Conservation (phyloP, 2,113 vertebrate genomes). For the Entomyzon cyanotis region DNA sequence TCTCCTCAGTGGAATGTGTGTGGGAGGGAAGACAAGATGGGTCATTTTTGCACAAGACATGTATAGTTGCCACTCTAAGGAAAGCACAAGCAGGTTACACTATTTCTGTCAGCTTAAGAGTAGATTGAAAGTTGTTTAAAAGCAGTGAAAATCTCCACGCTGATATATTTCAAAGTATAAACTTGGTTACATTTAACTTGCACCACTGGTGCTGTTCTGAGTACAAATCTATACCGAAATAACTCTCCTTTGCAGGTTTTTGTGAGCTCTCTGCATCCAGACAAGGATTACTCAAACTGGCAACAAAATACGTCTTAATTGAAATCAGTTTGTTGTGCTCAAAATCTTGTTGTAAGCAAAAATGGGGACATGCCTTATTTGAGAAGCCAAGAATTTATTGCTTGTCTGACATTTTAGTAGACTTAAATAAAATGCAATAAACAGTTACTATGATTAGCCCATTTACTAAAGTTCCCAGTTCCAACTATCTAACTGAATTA, state of each 20-base stretch:
- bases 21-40: neutral
- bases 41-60: neutral
- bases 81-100: neutral
- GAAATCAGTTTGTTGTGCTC: neutral
- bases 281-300: neutral
- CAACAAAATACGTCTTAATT: neutral
- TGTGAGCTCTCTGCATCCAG: neutral
- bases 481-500: neutral
- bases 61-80: neutral
- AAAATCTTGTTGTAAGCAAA: neutral
- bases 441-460: neutral
- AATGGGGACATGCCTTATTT: neutral
- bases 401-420: neutral
- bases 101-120: neutral
- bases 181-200: neutral
- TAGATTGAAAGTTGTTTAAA: neutral
- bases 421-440: neutral
- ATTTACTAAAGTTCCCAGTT: neutral
- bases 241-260: neutral
- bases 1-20: neutral
- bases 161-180: neutral
- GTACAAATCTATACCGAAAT: neutral
- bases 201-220: neutral
- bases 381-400: neutral
- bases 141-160: neutral